phyloP scores from a whole-genome alignment of 2,113 vertebrate genomes.

The Pterocles gutturalis region DNA sequence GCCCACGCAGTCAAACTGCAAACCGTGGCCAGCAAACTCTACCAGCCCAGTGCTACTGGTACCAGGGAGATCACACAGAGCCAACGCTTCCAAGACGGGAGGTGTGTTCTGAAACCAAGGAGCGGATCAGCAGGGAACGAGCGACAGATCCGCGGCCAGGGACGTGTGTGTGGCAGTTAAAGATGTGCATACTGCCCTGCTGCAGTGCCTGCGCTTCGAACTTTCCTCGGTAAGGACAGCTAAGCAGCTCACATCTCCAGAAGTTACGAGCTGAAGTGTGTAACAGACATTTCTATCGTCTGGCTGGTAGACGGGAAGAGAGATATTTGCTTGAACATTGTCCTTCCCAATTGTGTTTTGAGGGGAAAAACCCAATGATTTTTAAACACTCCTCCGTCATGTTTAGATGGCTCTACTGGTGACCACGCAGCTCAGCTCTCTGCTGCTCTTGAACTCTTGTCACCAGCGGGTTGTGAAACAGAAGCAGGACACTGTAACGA shows the following conservation, averaged over 20 bases:
- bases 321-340: background rate
- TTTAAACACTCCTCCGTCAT: background rate
- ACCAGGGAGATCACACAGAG: background rate
- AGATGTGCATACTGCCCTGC: background rate
- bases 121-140: background rate
- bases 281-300: background rate
- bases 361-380: background rate
- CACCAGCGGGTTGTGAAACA: background rate
- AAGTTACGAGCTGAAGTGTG: background rate
- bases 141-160: background rate
- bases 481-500: background rate
- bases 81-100: background rate
- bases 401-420: background rate
- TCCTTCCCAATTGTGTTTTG: background rate
- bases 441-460: conserved; percentile 21
- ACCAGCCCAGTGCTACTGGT: background rate
- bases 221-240: background rate
- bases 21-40: background rate
- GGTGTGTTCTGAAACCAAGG: background rate
- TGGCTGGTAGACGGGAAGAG: background rate
- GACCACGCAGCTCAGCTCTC: background rate
- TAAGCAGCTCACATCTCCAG: background rate
- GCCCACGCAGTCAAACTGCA: background rate
- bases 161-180: background rate
- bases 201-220: background rate